Evolutionary conservation across 2,113 vertebrate species (phyloP).

Genomic region (Pao palembangensis): DNA sequence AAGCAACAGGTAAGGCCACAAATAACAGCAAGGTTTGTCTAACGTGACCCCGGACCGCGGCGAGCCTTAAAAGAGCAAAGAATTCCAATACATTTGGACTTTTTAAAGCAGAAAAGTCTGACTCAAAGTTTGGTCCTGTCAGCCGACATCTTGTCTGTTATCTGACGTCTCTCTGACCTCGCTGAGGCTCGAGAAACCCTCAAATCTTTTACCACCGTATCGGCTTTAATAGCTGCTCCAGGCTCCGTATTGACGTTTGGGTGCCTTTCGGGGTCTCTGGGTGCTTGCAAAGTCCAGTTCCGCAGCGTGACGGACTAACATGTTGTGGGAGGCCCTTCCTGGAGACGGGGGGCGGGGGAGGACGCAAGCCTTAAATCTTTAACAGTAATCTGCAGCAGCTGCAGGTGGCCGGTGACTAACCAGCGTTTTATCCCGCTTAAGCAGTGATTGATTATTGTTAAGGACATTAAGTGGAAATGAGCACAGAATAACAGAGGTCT

Average conservation of each 20-base stretch:
- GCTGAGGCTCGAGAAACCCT: not conserved
- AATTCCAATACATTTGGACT: too few species aligned
- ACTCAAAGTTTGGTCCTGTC: too few species aligned
- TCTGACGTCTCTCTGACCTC: not conserved
- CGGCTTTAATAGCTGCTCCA: not conserved
- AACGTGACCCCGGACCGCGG: too few species aligned
- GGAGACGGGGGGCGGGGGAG: not conserved
- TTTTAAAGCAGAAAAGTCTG: too few species aligned
- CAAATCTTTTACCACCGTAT: not conserved
- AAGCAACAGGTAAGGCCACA: too few species aligned
- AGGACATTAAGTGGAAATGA: slow-evolving; percentile 43
- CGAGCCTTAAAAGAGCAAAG: too few species aligned
- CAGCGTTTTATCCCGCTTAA: slow-evolving; percentile 47
- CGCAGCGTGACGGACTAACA: not conserved
- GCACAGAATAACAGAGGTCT: slow-evolving; percentile 20
- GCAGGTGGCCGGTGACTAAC: slow-evolving; percentile 33
- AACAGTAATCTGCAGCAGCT: slow-evolving; percentile 39
- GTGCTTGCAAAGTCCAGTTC: slow-evolving; percentile 3
- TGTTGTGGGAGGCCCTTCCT: not conserved
- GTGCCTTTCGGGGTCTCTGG: not conserved
- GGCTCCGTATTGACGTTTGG: not conserved
- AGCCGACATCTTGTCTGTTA: not conserved
- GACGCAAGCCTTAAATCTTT: slow-evolving; percentile 26
- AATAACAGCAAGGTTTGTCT: too few species aligned
- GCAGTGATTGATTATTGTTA: slow-evolving; percentile 33